These are phyloP conservation scores for Cephalopholis sonnerati DNA, from an alignment of 2,113 vertebrate species.

Conservation along the genomic window DNA sequence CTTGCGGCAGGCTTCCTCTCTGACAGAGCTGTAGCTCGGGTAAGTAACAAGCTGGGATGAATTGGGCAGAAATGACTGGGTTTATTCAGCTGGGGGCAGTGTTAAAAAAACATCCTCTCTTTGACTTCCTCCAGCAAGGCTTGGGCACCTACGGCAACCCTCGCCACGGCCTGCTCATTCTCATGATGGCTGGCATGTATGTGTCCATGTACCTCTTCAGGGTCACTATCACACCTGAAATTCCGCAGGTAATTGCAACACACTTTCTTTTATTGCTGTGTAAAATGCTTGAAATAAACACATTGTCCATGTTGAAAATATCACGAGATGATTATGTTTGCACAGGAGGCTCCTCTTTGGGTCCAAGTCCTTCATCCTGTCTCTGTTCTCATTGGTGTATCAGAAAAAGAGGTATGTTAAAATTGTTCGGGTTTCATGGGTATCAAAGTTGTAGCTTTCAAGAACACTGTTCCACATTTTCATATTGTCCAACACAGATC, in stretches of 20 bases:
- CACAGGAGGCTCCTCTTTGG: conserved; percentile 91
- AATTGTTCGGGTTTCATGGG: rapidly evolving
- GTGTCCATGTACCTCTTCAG: conserved; percentile 95
- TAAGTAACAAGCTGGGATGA: conserved; percentile 71
- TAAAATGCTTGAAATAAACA: neutral
- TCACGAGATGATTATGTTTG: neutral
- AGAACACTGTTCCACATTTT: neutral
- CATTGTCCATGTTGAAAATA: neutral
- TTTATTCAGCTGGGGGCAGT: neutral
- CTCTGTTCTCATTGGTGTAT: conserved; percentile 90
- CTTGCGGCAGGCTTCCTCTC: conserved; percentile 94
- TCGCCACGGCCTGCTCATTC: conserved; percentile 90
- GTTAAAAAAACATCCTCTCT: conserved; percentile 1
- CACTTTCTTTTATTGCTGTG: neutral
- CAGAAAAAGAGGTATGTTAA: conserved; percentile 84
- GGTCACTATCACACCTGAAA: conserved; percentile 89
- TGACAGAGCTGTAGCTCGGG: conserved; percentile 93
- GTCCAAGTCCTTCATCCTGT: conserved; percentile 89
- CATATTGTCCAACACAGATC: conserved; percentile 79
- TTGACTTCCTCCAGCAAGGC: conserved; percentile 83
- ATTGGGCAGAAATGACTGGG: neutral
- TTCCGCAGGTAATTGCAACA: conserved; percentile 85
- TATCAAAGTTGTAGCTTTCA: neutral
- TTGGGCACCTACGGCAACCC: conserved; percentile 90
- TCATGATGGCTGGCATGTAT: conserved; percentile 96